These are phyloP conservation scores for Argynnis bischoffii DNA, from an alignment of 2,888 invertebrate species.

Conservation along the genomic window DNA sequence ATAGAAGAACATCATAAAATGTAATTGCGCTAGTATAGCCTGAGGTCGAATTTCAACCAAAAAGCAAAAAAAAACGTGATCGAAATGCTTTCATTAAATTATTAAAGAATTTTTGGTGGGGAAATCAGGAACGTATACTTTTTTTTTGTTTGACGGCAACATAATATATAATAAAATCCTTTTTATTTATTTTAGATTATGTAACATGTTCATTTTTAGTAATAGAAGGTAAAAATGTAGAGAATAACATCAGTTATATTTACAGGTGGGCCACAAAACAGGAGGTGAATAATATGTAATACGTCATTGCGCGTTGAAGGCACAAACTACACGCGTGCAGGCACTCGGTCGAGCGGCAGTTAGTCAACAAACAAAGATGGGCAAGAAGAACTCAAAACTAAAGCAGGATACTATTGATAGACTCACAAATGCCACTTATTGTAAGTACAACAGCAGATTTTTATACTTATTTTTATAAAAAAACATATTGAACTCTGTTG, in stretches of 20 bases:
- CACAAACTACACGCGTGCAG: conserved; percentile 37
- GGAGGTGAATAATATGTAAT: conserved; percentile 68
- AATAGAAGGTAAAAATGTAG: no score
- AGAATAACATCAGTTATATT: conserved; percentile 29
- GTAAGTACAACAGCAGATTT: conserved; percentile 83
- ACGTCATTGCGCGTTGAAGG: conserved; percentile 53
- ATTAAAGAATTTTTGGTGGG: no score
- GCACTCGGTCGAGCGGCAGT: conserved; percentile 48
- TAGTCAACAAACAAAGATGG: conserved; percentile 84
- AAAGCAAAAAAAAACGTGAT: no score
- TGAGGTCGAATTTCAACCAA: no score
- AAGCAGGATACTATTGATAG: conserved; percentile 97
- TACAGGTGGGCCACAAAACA: conserved; percentile 56
- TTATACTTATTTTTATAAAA: conserved; percentile 9
- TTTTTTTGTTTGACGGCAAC: no score
- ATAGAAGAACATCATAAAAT: no score
- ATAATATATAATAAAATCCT: no score
- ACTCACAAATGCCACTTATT: conserved; percentile 95
- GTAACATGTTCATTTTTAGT: no score
- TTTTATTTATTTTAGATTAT: no score
- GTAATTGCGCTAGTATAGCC: no score
- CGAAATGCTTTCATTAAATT: no score
- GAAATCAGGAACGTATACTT: no score
- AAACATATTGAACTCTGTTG: neutral
- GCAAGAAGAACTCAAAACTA: conserved; percentile 97